A percentile compares a stretch with the other conserved stretches of the same genome.
These are phyloP conservation scores for Upupa epops DNA, from an alignment of 2,113 vertebrate species.

Conservation along the genomic window DNA sequence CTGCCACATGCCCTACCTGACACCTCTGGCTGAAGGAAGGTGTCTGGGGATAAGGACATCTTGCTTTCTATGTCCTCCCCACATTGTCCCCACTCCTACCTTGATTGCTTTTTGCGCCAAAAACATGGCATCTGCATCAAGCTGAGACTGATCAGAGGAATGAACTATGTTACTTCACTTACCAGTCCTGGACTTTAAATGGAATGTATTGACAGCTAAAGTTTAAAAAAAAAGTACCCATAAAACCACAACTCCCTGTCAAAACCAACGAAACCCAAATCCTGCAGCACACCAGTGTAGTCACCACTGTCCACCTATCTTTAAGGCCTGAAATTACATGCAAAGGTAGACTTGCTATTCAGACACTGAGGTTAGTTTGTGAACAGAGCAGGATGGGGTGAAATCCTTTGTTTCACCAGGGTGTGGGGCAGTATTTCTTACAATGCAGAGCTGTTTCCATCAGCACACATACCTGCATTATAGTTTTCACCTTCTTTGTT, in stretches of 20 bases:
- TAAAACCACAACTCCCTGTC: not conserved
- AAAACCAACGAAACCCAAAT: not conserved
- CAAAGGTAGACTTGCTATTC: not conserved
- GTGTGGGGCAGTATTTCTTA: not conserved
- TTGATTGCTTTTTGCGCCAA: not conserved
- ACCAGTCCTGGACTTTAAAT: not conserved
- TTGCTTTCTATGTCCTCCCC: not conserved
- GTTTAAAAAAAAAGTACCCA: not conserved
- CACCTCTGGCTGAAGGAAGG: not conserved
- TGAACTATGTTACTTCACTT: not conserved
- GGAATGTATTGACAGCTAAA: not conserved
- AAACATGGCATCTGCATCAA: not conserved
- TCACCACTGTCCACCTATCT: not conserved
- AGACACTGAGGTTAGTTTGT: not conserved
- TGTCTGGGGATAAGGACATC: not conserved
- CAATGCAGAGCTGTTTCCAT: not conserved
- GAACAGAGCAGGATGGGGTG: not conserved
- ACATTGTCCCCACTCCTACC: not conserved
- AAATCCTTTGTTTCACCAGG: not conserved
- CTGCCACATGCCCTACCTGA: not conserved
- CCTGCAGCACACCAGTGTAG: not conserved
- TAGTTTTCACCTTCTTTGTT: not conserved
- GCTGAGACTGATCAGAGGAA: not conserved
- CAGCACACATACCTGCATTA: not conserved
- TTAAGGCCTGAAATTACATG: not conserved